phyloP scores from a whole-genome alignment of 2,113 vertebrate genomes.

The Gymnorhina tibicen region DNA sequence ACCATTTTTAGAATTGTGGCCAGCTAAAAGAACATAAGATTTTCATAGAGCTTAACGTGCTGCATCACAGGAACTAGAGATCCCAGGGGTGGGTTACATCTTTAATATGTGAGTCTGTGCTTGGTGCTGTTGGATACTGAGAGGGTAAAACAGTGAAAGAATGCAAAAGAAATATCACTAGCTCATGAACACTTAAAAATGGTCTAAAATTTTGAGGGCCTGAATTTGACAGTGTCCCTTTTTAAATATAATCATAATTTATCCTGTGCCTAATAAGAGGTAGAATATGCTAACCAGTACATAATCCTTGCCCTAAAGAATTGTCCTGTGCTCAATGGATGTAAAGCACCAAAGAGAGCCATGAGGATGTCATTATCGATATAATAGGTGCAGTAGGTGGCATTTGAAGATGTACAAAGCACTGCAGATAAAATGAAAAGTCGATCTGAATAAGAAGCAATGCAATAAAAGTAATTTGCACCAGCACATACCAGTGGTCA shows the following conservation, averaged over 20 bases:
- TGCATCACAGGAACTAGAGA: background rate
- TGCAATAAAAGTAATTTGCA: background rate
- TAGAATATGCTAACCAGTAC: background rate
- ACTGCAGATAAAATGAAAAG: background rate
- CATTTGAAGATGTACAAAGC: background rate
- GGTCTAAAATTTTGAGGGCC: background rate
- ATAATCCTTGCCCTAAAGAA: background rate
- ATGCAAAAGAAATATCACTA: background rate
- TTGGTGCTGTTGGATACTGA: background rate
- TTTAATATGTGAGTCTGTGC: background rate
- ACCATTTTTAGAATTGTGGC: background rate
- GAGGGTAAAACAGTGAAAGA: background rate
- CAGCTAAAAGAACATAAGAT: background rate
- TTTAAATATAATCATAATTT: background rate
- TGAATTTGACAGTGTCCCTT: background rate
- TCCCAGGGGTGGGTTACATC: background rate
- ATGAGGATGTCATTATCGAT: background rate
- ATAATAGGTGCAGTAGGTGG: background rate
- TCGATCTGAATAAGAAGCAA: background rate
- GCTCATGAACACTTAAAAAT: background rate
- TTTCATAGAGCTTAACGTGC: background rate
- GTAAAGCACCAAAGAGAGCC: background rate
- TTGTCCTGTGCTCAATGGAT: background rate
- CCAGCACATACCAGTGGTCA: background rate
- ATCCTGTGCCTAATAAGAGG: background rate